Conservation (phyloP, 2,113 vertebrate genomes). For the Caretta caretta region DNA sequence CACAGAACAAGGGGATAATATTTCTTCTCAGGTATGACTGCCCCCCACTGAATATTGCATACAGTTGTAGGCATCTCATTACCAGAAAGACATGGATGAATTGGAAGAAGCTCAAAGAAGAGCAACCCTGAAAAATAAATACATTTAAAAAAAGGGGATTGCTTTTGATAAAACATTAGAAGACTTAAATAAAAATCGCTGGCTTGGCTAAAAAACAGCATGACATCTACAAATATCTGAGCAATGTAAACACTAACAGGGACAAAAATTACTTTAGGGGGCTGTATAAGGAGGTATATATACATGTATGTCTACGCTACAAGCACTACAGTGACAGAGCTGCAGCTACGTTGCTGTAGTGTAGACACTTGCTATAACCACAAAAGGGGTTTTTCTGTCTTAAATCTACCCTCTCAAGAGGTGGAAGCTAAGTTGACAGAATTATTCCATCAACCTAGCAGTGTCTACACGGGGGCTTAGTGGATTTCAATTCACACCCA, state of each 20-base stretch:
- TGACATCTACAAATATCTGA: not conserved
- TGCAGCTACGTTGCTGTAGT: not conserved
- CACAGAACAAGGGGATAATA: not conserved
- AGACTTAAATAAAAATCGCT: not conserved
- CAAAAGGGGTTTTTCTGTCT: not conserved
- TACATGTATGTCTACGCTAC: not conserved
- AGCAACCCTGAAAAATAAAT: not conserved
- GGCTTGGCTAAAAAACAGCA: not conserved
- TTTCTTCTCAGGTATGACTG: not conserved
- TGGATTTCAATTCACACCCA: not conserved
- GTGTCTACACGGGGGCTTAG: not conserved
- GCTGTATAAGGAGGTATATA: not conserved
- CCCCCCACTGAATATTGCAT: not conserved
- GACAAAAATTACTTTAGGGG: not conserved
- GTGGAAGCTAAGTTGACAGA: not conserved
- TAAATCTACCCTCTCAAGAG: not conserved
- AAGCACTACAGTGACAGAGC: not conserved
- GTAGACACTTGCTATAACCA: not conserved
- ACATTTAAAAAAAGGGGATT: not conserved
- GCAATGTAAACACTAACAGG: not conserved
- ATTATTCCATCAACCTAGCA: not conserved
- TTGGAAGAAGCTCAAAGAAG: not conserved
- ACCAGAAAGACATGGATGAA: not conserved
- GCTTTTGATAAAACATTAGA: not conserved
- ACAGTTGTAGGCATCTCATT: not conserved